Evolutionary conservation across 1,140 invertebrate genomes (phyloP).

Genomic region (Drosophila chauvacae): DNA sequence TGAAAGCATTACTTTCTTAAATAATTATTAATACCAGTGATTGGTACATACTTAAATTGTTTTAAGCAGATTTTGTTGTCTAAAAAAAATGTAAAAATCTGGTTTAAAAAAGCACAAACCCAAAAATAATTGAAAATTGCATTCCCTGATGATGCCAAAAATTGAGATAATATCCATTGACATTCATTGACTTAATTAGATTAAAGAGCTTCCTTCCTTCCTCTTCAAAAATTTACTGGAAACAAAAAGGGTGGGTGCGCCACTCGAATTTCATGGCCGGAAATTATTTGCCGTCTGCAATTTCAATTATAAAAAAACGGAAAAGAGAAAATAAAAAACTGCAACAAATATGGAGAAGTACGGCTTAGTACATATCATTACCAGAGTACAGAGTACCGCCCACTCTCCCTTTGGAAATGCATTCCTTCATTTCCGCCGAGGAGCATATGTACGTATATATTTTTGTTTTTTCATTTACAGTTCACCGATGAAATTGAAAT

Average conservation of each 20-base stretch:
- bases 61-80: no score
- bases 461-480: slow-evolving; percentile 30
- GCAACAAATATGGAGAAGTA: slow-evolving; percentile 21
- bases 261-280: slow-evolving; percentile 77
- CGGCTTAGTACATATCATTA: slow-evolving; percentile 7
- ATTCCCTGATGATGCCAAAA: background rate
- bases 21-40: no score
- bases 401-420: slow-evolving; percentile 36
- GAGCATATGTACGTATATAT: background rate
- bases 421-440: slow-evolving; percentile 48
- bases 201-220: slow-evolving; percentile 60
- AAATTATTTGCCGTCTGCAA: slow-evolving; percentile 78
- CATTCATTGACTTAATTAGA: slow-evolving; percentile 64
- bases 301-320: slow-evolving; percentile 67
- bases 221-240: slow-evolving; percentile 4
- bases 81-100: no score
- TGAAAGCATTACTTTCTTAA: no score
- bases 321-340: slow-evolving; percentile 25
- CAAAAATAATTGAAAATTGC: slow-evolving; percentile 5
- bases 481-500: slow-evolving; percentile 59
- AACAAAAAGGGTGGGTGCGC: slow-evolving; percentile 52
- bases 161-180: slow-evolving; percentile 18
- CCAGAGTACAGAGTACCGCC: slow-evolving; percentile 26
- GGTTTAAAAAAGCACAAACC: background rate
- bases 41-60: no score